These are phyloP conservation scores for Cactoblastis cactorum DNA, from an alignment of 2,888 invertebrate genomes.

Conservation along the genomic window DNA sequence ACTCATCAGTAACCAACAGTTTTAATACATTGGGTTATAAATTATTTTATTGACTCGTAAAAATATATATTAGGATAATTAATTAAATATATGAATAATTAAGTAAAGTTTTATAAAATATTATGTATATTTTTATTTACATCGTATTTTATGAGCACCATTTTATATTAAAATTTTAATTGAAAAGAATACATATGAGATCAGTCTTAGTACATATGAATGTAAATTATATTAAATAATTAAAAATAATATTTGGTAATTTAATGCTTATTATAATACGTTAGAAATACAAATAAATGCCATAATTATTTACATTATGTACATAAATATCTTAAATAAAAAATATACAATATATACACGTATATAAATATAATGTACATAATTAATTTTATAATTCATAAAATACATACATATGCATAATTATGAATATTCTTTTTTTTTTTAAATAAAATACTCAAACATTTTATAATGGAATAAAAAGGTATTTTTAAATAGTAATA, in stretches of 20 bases:
- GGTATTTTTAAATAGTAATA: no score
- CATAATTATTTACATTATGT: constrained; percentile 52
- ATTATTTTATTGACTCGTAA: constrained; percentile 38
- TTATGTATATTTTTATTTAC: constrained; percentile 48
- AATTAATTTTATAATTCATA: background rate
- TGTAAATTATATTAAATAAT: constrained; percentile 28
- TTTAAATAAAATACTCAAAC: no score
- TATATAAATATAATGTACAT: background rate
- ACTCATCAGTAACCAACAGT: constrained; percentile 55
- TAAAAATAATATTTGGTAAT: constrained; percentile 35
- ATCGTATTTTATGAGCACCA: constrained; percentile 34
- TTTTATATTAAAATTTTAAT: constrained; percentile 25
- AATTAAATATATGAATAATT: constrained; percentile 18
- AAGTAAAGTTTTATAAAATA: constrained; percentile 21
- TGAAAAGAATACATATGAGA: constrained; percentile 46
- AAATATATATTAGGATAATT: constrained; percentile 27
- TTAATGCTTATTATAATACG: constrained; percentile 34
- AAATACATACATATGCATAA: no score
- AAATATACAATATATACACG: background rate
- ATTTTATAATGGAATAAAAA: no score
- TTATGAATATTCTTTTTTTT: no score
- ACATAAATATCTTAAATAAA: constrained; percentile 27
- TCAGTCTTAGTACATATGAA: constrained; percentile 33
- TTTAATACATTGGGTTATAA: constrained; percentile 55
- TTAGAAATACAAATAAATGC: constrained; percentile 47